Base-by-base conservation (phyloP, 2,888 invertebrate genomes). In the Lucinisca nassula region DNA sequence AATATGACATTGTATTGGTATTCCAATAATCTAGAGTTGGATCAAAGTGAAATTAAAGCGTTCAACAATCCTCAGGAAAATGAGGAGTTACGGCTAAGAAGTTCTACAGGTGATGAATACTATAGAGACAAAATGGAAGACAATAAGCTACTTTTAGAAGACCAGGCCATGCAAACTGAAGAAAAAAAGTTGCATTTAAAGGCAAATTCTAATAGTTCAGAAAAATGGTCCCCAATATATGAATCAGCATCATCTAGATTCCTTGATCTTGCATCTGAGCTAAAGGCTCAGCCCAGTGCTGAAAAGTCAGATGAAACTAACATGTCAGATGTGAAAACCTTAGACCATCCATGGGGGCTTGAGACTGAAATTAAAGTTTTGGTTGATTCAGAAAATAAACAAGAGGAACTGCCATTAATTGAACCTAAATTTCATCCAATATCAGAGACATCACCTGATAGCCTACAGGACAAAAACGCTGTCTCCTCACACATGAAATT, bases 1-100 rank as follows among this genome's bases (percentile, higher is more conserved):
- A 67, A 83, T 49, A 87, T 90, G 82, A 87, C 87, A 73, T 40
- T 90, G 40, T 90, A 87, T 49, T 90, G 89, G 89, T 90, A 90
- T 82, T 55, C 74, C 14, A 75, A 49, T 67, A 87, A 55, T 61
- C n/a, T 84, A n/a, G 79, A 82, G 73, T 30, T 90, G 14, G 87
- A 90, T 83, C 77, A 72, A 8, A 55, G 58, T 61, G 89, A 89
- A 67, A 74, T 89, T 35, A 84, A 87, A 75, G 84, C 61, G 6
- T 89, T 87, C 37, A 87, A 89, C n/a, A 74, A 74, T 24, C 61
- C 79, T 17, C 84, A 87, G n/a, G 61, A 32, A 32, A 75, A 77
- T 21, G 35, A 35, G 2, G 1, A 17, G 10, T 10, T 17, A 32
- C 17, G 35, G 32, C 3, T 35, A 8, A 35, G 21, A 67, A 55